A percentile compares a stretch with the other conserved stretches of the same genome.
Evolutionary conservation across 1,140 invertebrate species (phyloP).

Genomic region (Leptopilina clavipes): DNA sequence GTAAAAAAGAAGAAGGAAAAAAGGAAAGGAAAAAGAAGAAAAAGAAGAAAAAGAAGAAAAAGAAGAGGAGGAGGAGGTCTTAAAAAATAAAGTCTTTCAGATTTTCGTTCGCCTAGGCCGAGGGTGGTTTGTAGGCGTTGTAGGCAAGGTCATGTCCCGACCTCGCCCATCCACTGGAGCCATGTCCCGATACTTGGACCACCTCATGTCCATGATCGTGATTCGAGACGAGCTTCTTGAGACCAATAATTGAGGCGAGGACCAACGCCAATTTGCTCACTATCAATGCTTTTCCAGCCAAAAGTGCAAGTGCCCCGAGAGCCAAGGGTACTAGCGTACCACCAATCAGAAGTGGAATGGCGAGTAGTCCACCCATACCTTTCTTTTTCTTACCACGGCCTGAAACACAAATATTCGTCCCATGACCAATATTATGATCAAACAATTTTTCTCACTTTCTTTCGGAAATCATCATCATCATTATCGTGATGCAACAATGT

Average conservation of each 20-base stretch:
- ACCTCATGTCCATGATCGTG: slow-evolving; percentile 81
- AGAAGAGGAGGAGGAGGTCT: slow-evolving; percentile 32
- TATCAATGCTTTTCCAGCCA: slow-evolving; percentile 89
- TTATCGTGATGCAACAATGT: background rate
- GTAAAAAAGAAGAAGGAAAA: no score
- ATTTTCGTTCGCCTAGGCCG: slow-evolving; percentile 57
- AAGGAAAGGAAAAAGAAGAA: no score
- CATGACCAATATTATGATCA: no score
- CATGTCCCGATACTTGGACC: slow-evolving; percentile 81
- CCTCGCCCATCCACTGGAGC: slow-evolving; percentile 72
- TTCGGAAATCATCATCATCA: slow-evolving; percentile 23
- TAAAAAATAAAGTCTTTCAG: slow-evolving; percentile 40
- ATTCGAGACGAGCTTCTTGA: slow-evolving; percentile 85
- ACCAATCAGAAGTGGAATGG: slow-evolving; percentile 85
- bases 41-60: no score
- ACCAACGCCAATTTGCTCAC: slow-evolving; percentile 88
- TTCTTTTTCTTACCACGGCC: slow-evolving; percentile 81
- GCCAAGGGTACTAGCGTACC: slow-evolving; percentile 87
- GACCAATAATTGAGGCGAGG: slow-evolving; percentile 86
- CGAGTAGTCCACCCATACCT: slow-evolving; percentile 81
- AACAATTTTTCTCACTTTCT: no score
- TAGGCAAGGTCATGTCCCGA: slow-evolving; percentile 72
- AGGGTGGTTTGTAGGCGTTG: slow-evolving; percentile 70
- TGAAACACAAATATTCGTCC: slow-evolving; percentile 57
- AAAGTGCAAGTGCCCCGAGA: slow-evolving; percentile 84